Evolutionary conservation across 2,888 invertebrate species (phyloP).

Genomic region (Euplexia lucipara): DNA sequence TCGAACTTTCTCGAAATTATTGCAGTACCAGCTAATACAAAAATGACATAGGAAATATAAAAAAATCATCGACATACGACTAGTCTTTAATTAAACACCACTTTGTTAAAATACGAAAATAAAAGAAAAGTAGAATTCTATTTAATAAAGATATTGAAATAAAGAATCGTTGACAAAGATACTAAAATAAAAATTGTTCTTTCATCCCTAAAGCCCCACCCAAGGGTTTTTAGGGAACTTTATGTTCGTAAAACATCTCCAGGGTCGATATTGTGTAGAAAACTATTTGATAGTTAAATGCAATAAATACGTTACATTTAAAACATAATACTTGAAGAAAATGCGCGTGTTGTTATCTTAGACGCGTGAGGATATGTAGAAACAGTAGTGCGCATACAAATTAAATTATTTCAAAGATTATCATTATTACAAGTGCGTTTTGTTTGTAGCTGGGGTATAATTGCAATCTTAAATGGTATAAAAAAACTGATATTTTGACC

Average conservation of each 20-base stretch:
- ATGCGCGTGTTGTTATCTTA: slow-evolving; percentile 22
- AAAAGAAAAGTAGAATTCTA: too few relatives aligned
- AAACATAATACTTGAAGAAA: slow-evolving; percentile 57
- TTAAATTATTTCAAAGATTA: slow-evolving; percentile 30
- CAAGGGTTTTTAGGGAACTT: not conserved
- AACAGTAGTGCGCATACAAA: slow-evolving; percentile 41
- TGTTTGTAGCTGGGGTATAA: not conserved
- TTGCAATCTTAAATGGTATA: not conserved
- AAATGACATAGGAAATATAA: slow-evolving; percentile 34
- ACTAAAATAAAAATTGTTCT: slow-evolving; percentile 11
- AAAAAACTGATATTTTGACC: slow-evolving; percentile 2
- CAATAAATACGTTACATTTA: slow-evolving; percentile 51
- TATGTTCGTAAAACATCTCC: slow-evolving; percentile 12
- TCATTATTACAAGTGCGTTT: slow-evolving; percentile 8
- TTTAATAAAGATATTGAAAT: too few relatives aligned
- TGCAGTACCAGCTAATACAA: slow-evolving; percentile 23
- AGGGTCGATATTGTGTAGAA: slow-evolving; percentile 6
- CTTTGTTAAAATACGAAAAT: slow-evolving; percentile 24
- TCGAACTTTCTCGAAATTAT: slow-evolving; percentile 23
- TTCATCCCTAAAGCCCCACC: not conserved
- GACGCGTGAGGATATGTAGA: slow-evolving; percentile 48
- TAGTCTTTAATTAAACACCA: slow-evolving; percentile 51
- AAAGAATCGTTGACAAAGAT: slow-evolving; percentile 11
- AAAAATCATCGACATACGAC: slow-evolving; percentile 51
- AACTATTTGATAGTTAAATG: slow-evolving; percentile 56